Conservation (phyloP, 23 tunicate species). For the Diplosoma virens region DNA sequence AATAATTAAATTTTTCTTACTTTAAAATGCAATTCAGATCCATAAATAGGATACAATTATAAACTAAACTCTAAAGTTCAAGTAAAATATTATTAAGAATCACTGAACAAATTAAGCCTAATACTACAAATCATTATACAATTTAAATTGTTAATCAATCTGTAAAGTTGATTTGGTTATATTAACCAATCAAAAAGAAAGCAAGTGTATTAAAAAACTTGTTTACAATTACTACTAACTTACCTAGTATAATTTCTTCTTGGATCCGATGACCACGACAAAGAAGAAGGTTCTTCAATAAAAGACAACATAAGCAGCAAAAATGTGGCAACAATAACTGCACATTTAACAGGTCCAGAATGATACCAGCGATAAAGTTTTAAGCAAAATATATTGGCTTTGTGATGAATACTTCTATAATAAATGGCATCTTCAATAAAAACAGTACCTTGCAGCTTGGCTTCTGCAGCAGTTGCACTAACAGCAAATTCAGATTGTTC, state of each 20-base stretch:
- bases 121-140: too few relatives aligned
- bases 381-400: slow-evolving; percentile 39
- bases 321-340: slow-evolving; percentile 56
- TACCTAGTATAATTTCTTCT: slow-evolving; percentile 65
- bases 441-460: slow-evolving; percentile 61
- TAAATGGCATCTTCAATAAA: slow-evolving; percentile 87
- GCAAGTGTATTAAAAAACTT: too few relatives aligned
- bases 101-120: too few relatives aligned
- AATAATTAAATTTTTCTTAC: too few relatives aligned
- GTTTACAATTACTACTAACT: too few relatives aligned
- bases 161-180: too few relatives aligned
- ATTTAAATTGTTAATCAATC: too few relatives aligned
- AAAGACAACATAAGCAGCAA: slow-evolving; percentile 65
- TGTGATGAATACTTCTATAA: slow-evolving; percentile 90
- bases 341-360: slow-evolving; percentile 58
- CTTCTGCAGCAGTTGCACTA: neutral
- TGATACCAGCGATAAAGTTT: slow-evolving; percentile 75
- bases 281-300: slow-evolving; percentile 82
- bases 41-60: too few relatives aligned
- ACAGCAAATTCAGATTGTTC: neutral
- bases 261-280: slow-evolving; percentile 86
- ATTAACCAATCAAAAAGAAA: too few relatives aligned
- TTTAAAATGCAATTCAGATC: too few relatives aligned
- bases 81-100: too few relatives aligned
- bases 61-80: too few relatives aligned